Conservation (phyloP, 2,888 invertebrate genomes). For the Glaucopsyche alexis region DNA sequence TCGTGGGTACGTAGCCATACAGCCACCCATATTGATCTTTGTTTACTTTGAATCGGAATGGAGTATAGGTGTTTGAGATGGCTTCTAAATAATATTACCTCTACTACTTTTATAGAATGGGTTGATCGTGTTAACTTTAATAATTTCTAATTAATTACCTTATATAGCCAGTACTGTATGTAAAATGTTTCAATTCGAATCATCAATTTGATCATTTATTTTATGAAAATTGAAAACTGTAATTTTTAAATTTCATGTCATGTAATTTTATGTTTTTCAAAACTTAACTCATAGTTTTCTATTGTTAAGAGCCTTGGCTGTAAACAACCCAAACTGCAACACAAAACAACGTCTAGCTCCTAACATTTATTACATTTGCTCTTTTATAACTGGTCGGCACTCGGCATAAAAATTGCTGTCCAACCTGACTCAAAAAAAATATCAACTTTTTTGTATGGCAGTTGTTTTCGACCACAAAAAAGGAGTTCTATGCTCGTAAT, state of each 20-base stretch:
- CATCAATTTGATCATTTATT: neutral
- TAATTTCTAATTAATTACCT: neutral
- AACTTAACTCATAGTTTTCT: neutral
- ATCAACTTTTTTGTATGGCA: neutral
- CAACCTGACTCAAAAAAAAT: no score
- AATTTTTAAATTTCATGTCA: no score
- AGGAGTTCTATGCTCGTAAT: neutral
- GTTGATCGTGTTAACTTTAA: neutral
- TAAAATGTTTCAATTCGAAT: neutral
- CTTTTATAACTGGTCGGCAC: no score
- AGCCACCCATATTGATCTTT: no score
- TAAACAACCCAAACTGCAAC: neutral
- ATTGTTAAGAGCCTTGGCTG: neutral
- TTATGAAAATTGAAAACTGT: neutral
- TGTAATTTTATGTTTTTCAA: neutral
- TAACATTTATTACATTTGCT: no score
- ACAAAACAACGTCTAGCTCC: no score
- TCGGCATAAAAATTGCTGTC: no score
- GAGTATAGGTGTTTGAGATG: neutral
- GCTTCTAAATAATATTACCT: neutral
- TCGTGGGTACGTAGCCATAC: no score
- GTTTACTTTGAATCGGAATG: no score
- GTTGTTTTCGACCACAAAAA: neutral
- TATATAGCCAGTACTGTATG: neutral
- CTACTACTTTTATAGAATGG: no score